phyloP scores from a whole-genome alignment of 2,888 invertebrate genomes.

The Autographa gamma region DNA sequence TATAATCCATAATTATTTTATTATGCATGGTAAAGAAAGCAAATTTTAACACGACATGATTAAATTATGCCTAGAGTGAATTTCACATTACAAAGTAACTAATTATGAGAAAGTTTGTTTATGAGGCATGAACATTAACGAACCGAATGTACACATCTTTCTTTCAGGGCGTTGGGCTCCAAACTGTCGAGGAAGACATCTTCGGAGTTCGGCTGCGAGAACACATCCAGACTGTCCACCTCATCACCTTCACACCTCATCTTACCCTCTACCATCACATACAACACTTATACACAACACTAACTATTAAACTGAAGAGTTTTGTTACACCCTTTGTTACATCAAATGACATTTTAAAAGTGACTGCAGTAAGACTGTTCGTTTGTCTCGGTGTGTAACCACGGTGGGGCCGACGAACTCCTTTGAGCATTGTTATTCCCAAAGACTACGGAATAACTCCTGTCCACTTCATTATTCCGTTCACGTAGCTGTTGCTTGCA shows the following conservation, averaged over 20 bases:
- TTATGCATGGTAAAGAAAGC: neutral
- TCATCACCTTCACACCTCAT: slow-evolving; percentile 80
- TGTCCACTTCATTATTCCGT: slow-evolving; percentile 77
- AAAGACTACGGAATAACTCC: slow-evolving; percentile 80
- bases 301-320: slow-evolving; percentile 33
- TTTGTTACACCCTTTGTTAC: slow-evolving; percentile 58
- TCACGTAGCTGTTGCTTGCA: slow-evolving; percentile 76
- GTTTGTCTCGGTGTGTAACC: slow-evolving; percentile 76
- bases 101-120: slow-evolving; percentile 46
- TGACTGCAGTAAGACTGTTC: slow-evolving; percentile 66
- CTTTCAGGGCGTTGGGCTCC: slow-evolving; percentile 76
- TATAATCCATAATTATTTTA: neutral
- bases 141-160: slow-evolving; percentile 75
- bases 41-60: slow-evolving; percentile 5
- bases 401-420: slow-evolving; percentile 84
- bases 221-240: slow-evolving; percentile 82
- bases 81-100: slow-evolving; percentile 41
- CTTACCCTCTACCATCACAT: slow-evolving; percentile 79
- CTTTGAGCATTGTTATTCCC: slow-evolving; percentile 82
- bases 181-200: slow-evolving; percentile 83
- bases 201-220: slow-evolving; percentile 66
- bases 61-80: slow-evolving; percentile 21
- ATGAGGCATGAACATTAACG: slow-evolving; percentile 55
- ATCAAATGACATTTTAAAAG: slow-evolving; percentile 74
- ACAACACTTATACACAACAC: slow-evolving; percentile 52